These are phyloP conservation scores for Drosophila birchii DNA, from an alignment of 2,888 invertebrate species.

Conservation along the genomic window DNA sequence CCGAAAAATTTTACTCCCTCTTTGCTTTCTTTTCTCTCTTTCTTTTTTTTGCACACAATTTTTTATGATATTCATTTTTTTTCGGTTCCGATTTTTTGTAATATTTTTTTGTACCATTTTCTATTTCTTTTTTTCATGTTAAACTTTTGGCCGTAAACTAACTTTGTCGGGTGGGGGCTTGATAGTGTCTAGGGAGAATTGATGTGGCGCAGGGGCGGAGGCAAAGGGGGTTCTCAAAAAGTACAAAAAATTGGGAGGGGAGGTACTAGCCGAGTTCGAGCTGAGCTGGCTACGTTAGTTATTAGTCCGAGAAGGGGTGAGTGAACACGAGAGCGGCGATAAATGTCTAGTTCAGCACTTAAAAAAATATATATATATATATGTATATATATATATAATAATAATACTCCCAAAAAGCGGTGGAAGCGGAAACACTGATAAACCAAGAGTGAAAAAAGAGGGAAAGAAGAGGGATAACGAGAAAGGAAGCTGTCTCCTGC, in stretches of 20 bases:
- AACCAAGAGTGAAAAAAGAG: background rate
- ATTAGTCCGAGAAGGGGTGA: slow-evolving; percentile 60
- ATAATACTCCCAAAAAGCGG: slow-evolving; percentile 4
- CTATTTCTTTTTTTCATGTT: slow-evolving; percentile 41
- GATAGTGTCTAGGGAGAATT: slow-evolving; percentile 56
- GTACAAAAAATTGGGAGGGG: background rate
- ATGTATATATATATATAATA: background rate
- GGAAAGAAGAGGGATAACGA: background rate
- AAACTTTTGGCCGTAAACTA: slow-evolving; percentile 76
- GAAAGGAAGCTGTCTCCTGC: background rate
- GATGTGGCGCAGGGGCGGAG: slow-evolving; percentile 27
- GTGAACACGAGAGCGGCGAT: slow-evolving; percentile 54
- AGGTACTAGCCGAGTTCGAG: slow-evolving; percentile 22
- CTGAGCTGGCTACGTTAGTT: slow-evolving; percentile 56
- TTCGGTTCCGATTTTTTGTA: slow-evolving; percentile 5
- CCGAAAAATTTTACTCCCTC: slow-evolving; percentile 52
- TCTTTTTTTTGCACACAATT: slow-evolving; percentile 23
- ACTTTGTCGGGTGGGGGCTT: slow-evolving; percentile 66
- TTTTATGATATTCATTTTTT: slow-evolving; percentile 29
- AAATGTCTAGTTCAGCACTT: slow-evolving; percentile 45
- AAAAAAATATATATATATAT: slow-evolving; percentile 10
- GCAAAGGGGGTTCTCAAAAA: background rate
- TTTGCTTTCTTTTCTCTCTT: background rate
- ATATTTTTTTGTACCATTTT: slow-evolving; percentile 3
- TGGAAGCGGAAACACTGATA: slow-evolving; percentile 29